Base-by-base conservation (phyloP, 2,888 invertebrate genomes). In the Allygus modestus region DNA sequence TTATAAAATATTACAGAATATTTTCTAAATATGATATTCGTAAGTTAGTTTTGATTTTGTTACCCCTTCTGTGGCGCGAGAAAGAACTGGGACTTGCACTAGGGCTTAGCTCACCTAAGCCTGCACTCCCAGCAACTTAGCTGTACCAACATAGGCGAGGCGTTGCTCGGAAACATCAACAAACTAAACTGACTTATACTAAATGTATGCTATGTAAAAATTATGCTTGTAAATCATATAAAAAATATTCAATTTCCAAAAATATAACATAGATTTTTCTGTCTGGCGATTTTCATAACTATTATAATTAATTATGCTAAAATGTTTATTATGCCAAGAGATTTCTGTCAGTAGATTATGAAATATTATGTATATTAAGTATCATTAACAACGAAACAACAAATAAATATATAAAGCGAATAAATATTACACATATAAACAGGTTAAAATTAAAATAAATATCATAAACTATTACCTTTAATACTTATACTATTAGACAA, bases 111-210 rank as follows among this genome's bases (percentile, higher is more conserved):
- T 15, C 0, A 23, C 28, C 77, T 28, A 77, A 77, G 46, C 28
- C 77, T 77, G 77, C 26, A 46, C 77, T 77, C 77, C 77, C 43
- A 28, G 46, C 77, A 77, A 46, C 43, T 28, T 43, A 46, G 15
- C 28, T 43, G 51, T 17, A 41, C 46, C 28, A 77, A 77, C 77
- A 28, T 7, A 77, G 26, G 77, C 77, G 77, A 77, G 77, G 51
- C 37, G 1, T 17, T 23, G 41, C 77, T 77, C 77, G 26, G 26
- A 37, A 9, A 37, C 17, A 69, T 73, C 28, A 65, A 28, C 12
- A 31, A 26, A 65, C 31, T 28, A 23, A 58, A 23, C 20, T 12
- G 5, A 20, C 15, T 5, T 65, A 65, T 28, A 65, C 28, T 28
- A 65, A 65, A 65, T 58, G 12, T 65, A 23, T 23, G 23, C 54